phyloP scores from a whole-genome alignment of 1,140 invertebrate genomes.

The Drosophila kurseongensis region DNA sequence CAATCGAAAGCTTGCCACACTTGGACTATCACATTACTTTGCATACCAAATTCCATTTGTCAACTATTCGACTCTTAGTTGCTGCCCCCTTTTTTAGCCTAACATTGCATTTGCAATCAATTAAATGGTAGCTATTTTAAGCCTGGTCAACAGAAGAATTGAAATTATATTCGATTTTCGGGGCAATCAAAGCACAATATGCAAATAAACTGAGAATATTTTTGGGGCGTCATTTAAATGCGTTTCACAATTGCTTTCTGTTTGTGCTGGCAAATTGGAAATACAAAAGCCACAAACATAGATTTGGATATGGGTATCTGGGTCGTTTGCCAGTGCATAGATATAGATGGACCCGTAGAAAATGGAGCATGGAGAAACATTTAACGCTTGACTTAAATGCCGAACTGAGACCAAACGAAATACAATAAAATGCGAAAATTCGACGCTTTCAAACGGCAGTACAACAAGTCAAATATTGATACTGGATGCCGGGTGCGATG shows the following conservation, averaged over 20 bases:
- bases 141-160: constrained; percentile 41
- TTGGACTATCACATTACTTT: constrained; percentile 29
- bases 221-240: constrained; percentile 63
- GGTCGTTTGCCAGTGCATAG: not conserved
- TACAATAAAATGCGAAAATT: constrained; percentile 44
- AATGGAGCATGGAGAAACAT: constrained; percentile 68
- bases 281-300: constrained; percentile 56
- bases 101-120: constrained; percentile 54
- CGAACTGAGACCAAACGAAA: constrained; percentile 40
- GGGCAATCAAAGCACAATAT: constrained; percentile 34
- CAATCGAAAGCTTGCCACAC: constrained; percentile 30
- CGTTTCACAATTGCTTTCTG: constrained; percentile 68
- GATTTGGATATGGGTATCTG: constrained; percentile 33
- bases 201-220: constrained; percentile 59
- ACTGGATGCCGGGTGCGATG: constrained; percentile 18
- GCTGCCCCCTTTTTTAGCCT: constrained; percentile 9
- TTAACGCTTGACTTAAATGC: constrained; percentile 70
- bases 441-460: constrained; percentile 55
- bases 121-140: constrained; percentile 46
- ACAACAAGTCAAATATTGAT: constrained; percentile 79
- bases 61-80: constrained; percentile 11
- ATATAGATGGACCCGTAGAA: constrained; percentile 41
- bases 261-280: constrained; percentile 61
- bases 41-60: constrained; percentile 31
- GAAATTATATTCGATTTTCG: constrained; percentile 48